Evolutionary conservation across 2,113 vertebrate species (phyloP).

Genomic region (Anthoscopus minutus): DNA sequence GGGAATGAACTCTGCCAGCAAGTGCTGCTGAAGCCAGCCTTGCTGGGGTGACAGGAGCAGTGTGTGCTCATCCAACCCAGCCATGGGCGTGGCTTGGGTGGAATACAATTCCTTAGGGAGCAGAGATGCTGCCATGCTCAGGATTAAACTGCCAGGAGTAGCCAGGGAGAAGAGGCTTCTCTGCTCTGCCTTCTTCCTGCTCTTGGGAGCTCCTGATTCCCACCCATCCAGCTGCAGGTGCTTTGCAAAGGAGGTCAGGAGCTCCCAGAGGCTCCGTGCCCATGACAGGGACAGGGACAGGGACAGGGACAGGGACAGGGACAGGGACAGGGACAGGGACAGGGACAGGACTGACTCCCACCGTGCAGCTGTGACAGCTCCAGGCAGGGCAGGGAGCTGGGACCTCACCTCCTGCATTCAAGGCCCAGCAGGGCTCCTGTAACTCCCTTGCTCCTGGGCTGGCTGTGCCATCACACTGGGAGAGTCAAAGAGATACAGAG

Average conservation of each 20-base stretch:
- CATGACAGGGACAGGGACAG: no score
- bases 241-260: background rate
- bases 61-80: background rate
- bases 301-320: no score
- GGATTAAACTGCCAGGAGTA: background rate
- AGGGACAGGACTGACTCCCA: rapidly evolving
- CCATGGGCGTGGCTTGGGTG: rapidly evolving
- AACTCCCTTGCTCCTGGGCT: rapidly evolving
- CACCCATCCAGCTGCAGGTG: background rate
- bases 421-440: background rate
- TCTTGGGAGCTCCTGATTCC: background rate
- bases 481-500: background rate
- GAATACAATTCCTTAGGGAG: background rate
- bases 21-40: background rate
- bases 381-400: background rate
- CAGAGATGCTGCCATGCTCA: background rate
- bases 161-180: background rate
- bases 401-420: background rate
- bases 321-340: no score
- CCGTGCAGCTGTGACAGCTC: background rate
- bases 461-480: no score
- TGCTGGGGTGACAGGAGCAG: background rate
- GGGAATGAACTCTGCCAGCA: background rate
- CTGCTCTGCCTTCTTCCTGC: background rate
- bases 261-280: background rate